Base-by-base conservation (phyloP, 2,888 invertebrate genomes). In the Atherix ibis region DNA sequence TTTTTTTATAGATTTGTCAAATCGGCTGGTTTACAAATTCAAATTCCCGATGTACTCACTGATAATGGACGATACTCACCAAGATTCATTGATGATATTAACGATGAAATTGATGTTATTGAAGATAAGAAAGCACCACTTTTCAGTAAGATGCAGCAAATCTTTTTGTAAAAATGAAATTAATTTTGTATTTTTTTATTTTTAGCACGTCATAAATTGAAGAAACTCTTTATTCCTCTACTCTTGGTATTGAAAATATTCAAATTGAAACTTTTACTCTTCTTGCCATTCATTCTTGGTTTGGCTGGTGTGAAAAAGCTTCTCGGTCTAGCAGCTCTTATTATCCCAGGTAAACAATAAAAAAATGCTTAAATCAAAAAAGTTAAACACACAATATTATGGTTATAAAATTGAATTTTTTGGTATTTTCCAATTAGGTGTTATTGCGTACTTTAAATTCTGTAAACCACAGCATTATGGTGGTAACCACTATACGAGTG, bases 291-390 rank as follows among this genome's bases (percentile, higher is more conserved):
- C 44, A 83, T 85, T 44, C 66, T 85, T 30, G 85, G 85, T 2
- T 65, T 85, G 43, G 84, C 76, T 18, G 84, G 85, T 32, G 79
- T 85, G 52, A 84, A 85, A 62, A 85, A 85, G 51, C 70, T 85
- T 56, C 67, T 85, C 1, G 81, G 81, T 27, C 75, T 85, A 56
- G 65, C 82, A 50, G 83, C 83, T 9, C 71, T 85, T 18, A 69
- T 83, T 25, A 64, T 85, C 40, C 85, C 85, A 35, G 72, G 67
- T 67, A 55, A 31, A 27, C 31, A 32, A 22, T 10, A 22, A 6
- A n/a, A n/a, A n/a, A n/a, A n/a, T n/a, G n/a, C n/a, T n/a, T n/a
- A n/a, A n/a, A n/a, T n/a, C n/a, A n/a, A n/a, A n/a, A n/a, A n/a
- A n/a, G n/a, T n/a, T n/a, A n/a, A n/a, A n/a, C n/a, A n/a, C n/a